phyloP scores from a whole-genome alignment of 2,797 vertebrate species.

The Tragopan temminckii region DNA sequence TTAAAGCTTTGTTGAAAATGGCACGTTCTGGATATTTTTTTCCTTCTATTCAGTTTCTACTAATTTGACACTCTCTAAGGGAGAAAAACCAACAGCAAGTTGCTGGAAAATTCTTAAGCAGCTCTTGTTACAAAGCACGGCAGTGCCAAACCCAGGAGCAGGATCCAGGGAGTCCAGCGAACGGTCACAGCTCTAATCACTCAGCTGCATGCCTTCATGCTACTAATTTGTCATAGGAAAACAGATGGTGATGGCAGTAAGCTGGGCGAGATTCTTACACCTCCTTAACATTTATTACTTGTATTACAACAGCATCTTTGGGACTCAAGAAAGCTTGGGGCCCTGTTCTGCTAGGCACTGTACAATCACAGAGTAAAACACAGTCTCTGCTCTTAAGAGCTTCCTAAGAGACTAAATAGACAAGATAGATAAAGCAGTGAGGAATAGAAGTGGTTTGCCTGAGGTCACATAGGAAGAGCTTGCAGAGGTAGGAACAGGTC shows the following conservation, averaged over 20 bases:
- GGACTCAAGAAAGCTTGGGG: constrained; percentile 53
- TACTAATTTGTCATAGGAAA: constrained; percentile 61
- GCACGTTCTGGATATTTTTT: background rate
- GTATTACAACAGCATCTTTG: constrained; percentile 64
- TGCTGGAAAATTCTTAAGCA: constrained; percentile 47
- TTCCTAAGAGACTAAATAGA: constrained; percentile 56
- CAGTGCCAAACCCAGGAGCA: constrained; percentile 22
- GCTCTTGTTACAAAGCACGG: background rate
- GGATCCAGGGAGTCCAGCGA: background rate
- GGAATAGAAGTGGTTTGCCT: constrained; percentile 24
- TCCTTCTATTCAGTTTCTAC: constrained; percentile 18
- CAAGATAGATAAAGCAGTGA: constrained; percentile 44
- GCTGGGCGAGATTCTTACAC: constrained; percentile 39
- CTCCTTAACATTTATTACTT: constrained; percentile 51
- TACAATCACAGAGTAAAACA: constrained; percentile 53
- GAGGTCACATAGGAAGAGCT: constrained; percentile 28
- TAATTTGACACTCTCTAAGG: constrained; percentile 44
- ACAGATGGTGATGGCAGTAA: constrained; percentile 40
- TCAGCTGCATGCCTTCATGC: constrained; percentile 9
- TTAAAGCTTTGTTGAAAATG: constrained; percentile 39
- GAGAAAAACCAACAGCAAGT: constrained; percentile 22
- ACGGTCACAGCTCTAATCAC: constrained; percentile 43
- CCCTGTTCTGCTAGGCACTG: constrained; percentile 17
- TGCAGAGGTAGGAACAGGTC: background rate
- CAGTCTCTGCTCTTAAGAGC: constrained; percentile 19